Base-by-base conservation (phyloP, 1,140 invertebrate genomes). In the Eulimnadia texana region DNA sequence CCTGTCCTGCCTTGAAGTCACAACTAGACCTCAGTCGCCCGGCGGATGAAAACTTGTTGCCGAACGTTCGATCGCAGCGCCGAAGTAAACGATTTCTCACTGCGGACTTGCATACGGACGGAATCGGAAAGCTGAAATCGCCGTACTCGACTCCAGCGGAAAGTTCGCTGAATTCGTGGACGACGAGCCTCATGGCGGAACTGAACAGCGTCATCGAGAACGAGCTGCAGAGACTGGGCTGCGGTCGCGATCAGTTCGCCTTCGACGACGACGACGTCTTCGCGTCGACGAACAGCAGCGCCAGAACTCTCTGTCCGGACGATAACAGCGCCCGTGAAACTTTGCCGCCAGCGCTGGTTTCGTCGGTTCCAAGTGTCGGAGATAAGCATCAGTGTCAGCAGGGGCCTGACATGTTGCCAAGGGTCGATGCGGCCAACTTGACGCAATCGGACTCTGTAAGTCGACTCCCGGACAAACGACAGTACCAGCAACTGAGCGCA, bases 181-280 rank as follows among this genome's bases (percentile, higher is more conserved):
- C 60, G 29, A 54, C 60, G 10, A 54, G 60, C 23, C 53, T 61
- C 23, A 61, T 61, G 60, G 60, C 60, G 2, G 60, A 61, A 54
- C 53, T 61, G 25, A 52, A 61, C 33, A 50, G 50, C 60, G 53
- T 61, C 53, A 54, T 61, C 24, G 60, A 61, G 16, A 29, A 51
- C 11, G 51, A 61, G 51, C 53, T 61, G 60, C 60, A 61, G 24
- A 50, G 28, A 19, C 27, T 61, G 27, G 60, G 49, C 51, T 50
- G 23, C 27, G 50, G 42, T 19, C 47, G 60, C 16, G 58, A 52
- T 52, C 33, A 42, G 6, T 16, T 25, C 3, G n/a, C 19, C 54
- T 16, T 6, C 16, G 33, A 42, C 16, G 33, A 42, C 33, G 33
- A 42, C 33, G 33, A 42, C 33, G 33, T 42, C 6, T 42, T 42